A percentile compares a stretch with the other conserved stretches of the same genome.
phyloP scores from a whole-genome alignment of 2,797 vertebrate species.

The Neosilurus mollespiculum region DNA sequence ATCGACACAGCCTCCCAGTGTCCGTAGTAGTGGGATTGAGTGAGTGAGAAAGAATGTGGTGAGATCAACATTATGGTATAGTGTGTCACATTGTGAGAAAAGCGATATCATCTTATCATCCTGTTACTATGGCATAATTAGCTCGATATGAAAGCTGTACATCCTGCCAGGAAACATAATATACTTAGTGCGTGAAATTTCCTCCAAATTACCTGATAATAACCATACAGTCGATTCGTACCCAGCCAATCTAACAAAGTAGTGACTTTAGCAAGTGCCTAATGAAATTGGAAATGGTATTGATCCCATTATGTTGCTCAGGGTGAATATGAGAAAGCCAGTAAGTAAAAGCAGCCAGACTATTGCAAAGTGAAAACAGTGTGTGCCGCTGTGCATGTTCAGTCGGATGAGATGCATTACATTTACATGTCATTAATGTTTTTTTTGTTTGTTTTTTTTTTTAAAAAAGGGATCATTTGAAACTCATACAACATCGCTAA shows the following conservation, averaged over 20 bases:
- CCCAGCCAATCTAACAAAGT: slow-evolving; percentile 33
- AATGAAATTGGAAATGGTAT: slow-evolving; percentile 50
- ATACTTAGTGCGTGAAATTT: slow-evolving; percentile 29
- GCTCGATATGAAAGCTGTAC: slow-evolving; percentile 21
- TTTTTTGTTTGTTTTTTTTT: neutral
- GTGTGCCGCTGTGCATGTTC: slow-evolving; percentile 1
- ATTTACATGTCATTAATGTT: slow-evolving; percentile 14
- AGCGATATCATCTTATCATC: slow-evolving; percentile 11
- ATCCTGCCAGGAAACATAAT: slow-evolving; percentile 43
- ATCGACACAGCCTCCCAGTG: no score
- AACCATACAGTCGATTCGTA: slow-evolving; percentile 46
- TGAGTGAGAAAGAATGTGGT: neutral
- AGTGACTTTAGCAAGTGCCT: slow-evolving; percentile 29
- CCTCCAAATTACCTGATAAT: slow-evolving; percentile 46
- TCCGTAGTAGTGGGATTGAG: no score
- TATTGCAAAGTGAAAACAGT: neutral
- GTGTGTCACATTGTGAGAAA: slow-evolving; percentile 30
- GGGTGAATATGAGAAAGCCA: slow-evolving; percentile 30
- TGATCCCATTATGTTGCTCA: slow-evolving; percentile 35
- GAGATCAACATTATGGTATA: slow-evolving; percentile 18
- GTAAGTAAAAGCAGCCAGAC: slow-evolving; percentile 3
- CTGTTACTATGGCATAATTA: slow-evolving; percentile 29
- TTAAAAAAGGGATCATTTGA: slow-evolving; percentile 2
- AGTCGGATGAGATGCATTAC: neutral
- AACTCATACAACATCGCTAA: slow-evolving; percentile 5